phyloP scores from a whole-genome alignment of 2,113 vertebrate species.

The Corydoras sp. region DNA sequence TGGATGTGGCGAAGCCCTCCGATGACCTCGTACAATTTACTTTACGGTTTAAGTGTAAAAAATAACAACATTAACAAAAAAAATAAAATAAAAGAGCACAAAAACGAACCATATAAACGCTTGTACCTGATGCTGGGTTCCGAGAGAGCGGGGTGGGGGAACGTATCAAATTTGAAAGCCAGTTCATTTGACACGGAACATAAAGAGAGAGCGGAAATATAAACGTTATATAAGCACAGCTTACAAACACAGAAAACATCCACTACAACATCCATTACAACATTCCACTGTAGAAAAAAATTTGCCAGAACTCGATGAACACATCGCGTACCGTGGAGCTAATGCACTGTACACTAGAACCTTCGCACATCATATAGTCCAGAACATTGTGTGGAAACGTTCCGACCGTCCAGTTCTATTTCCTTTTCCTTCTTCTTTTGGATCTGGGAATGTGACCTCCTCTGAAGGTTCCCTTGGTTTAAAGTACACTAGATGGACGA shows the following conservation, averaged over 20 bases:
- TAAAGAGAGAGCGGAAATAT: conserved; percentile 51
- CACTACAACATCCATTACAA: conserved; percentile 44
- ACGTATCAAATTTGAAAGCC: conserved; percentile 67
- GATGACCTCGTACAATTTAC: conserved; percentile 65
- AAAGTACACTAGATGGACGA: too few relatives aligned
- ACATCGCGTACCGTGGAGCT: too few relatives aligned
- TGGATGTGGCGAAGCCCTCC: conserved; percentile 50
- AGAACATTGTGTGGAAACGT: too few relatives aligned
- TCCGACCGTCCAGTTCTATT: too few relatives aligned
- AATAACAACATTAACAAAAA: conserved; percentile 64
- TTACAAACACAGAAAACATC: conserved; percentile 70
- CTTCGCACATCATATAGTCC: too few relatives aligned
- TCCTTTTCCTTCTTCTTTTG: too few relatives aligned
- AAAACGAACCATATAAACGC: conserved; percentile 47
- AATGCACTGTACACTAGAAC: too few relatives aligned
- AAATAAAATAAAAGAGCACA: conserved; percentile 56
- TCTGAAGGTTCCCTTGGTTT: too few relatives aligned
- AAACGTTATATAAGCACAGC: conserved; percentile 80
- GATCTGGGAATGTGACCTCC: too few relatives aligned
- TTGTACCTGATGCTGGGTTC: conserved; percentile 46
- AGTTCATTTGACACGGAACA: conserved; percentile 66
- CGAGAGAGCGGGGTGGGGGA: conserved; percentile 35
- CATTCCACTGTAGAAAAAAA: conserved; percentile 56
- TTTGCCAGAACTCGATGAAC: conserved; percentile 42
- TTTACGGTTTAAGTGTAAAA: conserved; percentile 37